Base-by-base conservation (phyloP, 2,797 vertebrate species). In the Nyctibius grandis region DNA sequence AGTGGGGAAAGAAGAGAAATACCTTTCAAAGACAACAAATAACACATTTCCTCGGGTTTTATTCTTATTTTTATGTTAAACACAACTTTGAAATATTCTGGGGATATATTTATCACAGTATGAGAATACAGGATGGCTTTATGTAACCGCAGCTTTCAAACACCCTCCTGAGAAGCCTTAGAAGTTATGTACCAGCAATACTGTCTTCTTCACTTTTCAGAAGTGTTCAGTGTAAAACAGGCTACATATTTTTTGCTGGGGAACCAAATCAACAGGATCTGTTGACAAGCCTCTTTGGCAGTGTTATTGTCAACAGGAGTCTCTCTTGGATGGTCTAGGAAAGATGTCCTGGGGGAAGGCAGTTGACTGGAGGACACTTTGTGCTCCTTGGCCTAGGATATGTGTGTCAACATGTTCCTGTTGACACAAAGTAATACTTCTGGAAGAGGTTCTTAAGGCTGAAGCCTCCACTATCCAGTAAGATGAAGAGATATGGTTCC, bases 51-150 rank as follows among this genome's bases (percentile, higher is more conserved):
- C 34, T 67, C 38, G 3, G 0, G 1, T 36, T 89, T 59, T 74
- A 33, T 33, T 73, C 29, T 57, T 83, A 34, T 34, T 63, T 63
- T 68, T 40, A 23, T 45, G 15, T 50, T 50, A 45, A 95, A 72
- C 73, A 78, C 60, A 84, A 61, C 85, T 93, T 75, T 80, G 83
- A 96, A 96, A 90, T 95, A 95, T 53, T 78, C 57, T 92, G 40
- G 89, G 53, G 68, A 68, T 93, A 53, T 94, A 93, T 79, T 95
- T 96, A 64, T 95, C 83, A 96, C 56, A 95, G 85, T n/a, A 54
- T 38, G 84, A 95, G 76, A 91, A 91, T 94, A 95, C 87, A 85
- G 36, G 90, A 94, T 92, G 82, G 69, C 65, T 97, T 96, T 96
- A 95, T 28, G 53, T 33, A 94, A 95, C 22, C 54, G 47, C 68